Evolutionary conservation across 2,113 vertebrate genomes (phyloP).

Genomic region (Etheostoma spectabile): DNA sequence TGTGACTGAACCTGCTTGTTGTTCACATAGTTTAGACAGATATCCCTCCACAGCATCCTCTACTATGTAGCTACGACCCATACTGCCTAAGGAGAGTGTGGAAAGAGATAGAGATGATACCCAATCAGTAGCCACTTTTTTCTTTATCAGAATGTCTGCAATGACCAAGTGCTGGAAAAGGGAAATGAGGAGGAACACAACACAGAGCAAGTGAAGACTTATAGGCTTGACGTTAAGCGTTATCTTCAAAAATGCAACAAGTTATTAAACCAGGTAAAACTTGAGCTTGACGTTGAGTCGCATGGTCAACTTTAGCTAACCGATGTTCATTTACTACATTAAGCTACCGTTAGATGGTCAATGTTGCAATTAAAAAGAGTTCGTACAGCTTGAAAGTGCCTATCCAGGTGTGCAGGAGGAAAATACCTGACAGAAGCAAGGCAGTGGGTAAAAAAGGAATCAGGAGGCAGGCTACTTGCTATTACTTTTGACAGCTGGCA

Average conservation of each 20-base stretch:
- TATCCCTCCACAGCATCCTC: conserved; percentile 82
- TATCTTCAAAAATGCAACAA: not conserved
- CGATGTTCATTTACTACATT: too few relatives aligned
- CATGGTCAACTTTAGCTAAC: conserved; percentile 1
- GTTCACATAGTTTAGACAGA: conserved; percentile 70
- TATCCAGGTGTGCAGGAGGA: not conserved
- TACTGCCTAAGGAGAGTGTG: conserved; percentile 38
- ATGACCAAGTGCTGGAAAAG: not conserved
- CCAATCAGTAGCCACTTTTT: not conserved
- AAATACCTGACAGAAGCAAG: conserved; percentile 2
- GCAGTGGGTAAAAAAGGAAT: not conserved
- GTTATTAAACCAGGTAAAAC: not conserved
- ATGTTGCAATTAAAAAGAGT: not conserved
- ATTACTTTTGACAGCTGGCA: conserved; percentile 28
- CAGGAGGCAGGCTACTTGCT: not conserved
- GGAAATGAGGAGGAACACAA: not conserved
- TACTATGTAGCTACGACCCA: conserved; percentile 83
- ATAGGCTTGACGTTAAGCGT: not conserved
- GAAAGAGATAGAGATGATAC: not conserved
- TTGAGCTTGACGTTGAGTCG: not conserved
- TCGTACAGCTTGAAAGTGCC: not conserved
- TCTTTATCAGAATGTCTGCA: not conserved
- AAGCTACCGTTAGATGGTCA: not conserved
- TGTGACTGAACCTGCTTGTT: conserved; percentile 74
- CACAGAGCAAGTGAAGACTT: not conserved